Percentiles rank a stretch among this genome's conserved stretches.
phyloP scores from a whole-genome alignment of 1,140 invertebrate species.

The Drosophila biarmipes region DNA sequence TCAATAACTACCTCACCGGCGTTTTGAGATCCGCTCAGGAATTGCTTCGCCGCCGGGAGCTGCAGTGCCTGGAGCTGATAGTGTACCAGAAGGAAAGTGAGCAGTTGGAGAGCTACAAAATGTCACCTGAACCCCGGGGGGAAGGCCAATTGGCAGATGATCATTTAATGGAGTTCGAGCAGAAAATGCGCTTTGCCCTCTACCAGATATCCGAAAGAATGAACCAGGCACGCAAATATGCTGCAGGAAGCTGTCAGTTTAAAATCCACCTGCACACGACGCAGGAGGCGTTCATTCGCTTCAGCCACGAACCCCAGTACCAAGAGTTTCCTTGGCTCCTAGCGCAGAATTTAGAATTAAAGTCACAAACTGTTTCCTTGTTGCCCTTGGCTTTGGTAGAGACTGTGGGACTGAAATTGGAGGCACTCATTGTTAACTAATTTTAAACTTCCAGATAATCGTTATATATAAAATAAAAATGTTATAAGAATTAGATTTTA shows the following conservation, averaged over 20 bases:
- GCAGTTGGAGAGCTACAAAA: slow-evolving; percentile 55
- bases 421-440: slow-evolving; percentile 44
- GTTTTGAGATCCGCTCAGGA: slow-evolving; percentile 54
- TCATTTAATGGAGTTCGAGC: slow-evolving; percentile 68
- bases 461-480: slow-evolving; percentile 10
- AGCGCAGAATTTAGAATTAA: neutral
- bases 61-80: slow-evolving; percentile 59
- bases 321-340: slow-evolving; percentile 81
- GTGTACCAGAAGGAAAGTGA: slow-evolving; percentile 52
- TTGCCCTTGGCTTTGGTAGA: slow-evolving; percentile 56
- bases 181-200: slow-evolving; percentile 63
- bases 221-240: slow-evolving; percentile 57
- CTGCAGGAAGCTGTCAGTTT: slow-evolving; percentile 54
- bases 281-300: slow-evolving; percentile 56
- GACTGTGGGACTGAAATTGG: slow-evolving; percentile 59
- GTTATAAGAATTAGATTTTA: slow-evolving; percentile 21
- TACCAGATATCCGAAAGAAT: slow-evolving; percentile 64
- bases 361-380: slow-evolving; percentile 17
- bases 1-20: slow-evolving; percentile 69
- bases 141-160: slow-evolving; percentile 9
- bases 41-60: slow-evolving; percentile 32
- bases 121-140: slow-evolving; percentile 18
- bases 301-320: slow-evolving; percentile 66
- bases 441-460: slow-evolving; percentile 12
- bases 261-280: slow-evolving; percentile 73